Conservation (phyloP, 2,888 invertebrate species). For the Lutraria lutraria region DNA sequence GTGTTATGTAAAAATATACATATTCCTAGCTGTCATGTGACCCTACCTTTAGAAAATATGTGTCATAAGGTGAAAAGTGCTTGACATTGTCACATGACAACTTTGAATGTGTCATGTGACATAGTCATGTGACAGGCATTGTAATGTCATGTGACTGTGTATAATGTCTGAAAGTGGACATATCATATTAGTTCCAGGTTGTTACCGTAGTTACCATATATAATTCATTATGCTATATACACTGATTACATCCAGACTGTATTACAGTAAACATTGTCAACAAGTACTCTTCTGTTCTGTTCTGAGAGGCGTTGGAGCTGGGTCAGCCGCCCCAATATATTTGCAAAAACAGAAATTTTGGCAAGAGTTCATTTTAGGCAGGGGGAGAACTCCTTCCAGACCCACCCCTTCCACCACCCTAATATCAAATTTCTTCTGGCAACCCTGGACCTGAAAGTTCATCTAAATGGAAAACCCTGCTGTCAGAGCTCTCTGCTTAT, state of each 20-base stretch:
- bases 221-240: neutral
- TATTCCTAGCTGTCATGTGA: neutral
- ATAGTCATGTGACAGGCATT: constrained; percentile 1
- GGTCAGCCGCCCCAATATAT: too few species aligned
- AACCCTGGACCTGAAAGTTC: too few species aligned
- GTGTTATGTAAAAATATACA: neutral
- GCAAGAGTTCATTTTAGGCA: too few species aligned
- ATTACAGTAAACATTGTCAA: too few species aligned
- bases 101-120: constrained; percentile 4
- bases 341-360: too few species aligned
- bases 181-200: constrained; percentile 8
- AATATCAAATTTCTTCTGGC: too few species aligned
- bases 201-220: neutral
- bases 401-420: too few species aligned
- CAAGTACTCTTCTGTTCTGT: too few species aligned
- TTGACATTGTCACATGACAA: constrained; percentile 1
- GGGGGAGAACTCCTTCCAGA: too few species aligned
- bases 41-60: neutral
- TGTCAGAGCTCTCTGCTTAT: too few species aligned
- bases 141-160: neutral
- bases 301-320: too few species aligned
- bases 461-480: too few species aligned
- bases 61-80: neutral
- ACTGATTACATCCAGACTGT: neutral
- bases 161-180: constrained; percentile 1